These are phyloP conservation scores for Mormyrus lacerda DNA, from an alignment of 2,113 vertebrate species.

Conservation along the genomic window DNA sequence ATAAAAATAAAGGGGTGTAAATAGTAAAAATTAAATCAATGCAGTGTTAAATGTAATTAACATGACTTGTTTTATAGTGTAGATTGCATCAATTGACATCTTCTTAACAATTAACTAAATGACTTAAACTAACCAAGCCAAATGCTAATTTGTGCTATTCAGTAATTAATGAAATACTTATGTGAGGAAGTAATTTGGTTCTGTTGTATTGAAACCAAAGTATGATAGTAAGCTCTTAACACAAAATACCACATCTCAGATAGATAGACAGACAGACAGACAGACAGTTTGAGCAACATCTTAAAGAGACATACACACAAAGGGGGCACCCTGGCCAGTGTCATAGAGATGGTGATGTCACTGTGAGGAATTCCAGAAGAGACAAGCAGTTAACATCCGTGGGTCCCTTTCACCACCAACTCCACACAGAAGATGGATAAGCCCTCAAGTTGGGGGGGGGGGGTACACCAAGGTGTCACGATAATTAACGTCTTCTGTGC, in stretches of 20 bases:
- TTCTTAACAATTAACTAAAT: not conserved
- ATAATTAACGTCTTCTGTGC: not conserved
- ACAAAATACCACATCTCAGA: not conserved
- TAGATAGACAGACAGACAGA: not conserved
- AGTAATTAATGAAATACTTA: not conserved
- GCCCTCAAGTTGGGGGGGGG: not conserved
- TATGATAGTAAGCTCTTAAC: not conserved
- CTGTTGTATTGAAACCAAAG: not conserved
- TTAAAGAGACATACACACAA: not conserved
- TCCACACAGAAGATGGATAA: not conserved
- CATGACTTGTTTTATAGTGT: not conserved
- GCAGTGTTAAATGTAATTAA: not conserved
- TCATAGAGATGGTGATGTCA: not conserved
- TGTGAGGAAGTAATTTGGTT: not conserved
- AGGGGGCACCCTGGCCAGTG: not conserved
- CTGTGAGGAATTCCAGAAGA: not conserved
- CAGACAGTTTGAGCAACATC: not conserved
- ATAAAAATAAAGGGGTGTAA: not conserved
- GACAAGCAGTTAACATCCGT: constrained; percentile 15
- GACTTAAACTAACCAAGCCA: not conserved
- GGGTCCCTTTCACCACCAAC: constrained; percentile 34
- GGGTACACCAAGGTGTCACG: not conserved
- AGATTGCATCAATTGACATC: not conserved
- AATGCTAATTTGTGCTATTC: not conserved
- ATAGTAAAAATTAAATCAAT: not conserved